Evolutionary conservation across 2,113 vertebrate species (phyloP), one percentile per base, ranked within the genome.

Genomic region (Leptodactylus fuscus): DNA sequence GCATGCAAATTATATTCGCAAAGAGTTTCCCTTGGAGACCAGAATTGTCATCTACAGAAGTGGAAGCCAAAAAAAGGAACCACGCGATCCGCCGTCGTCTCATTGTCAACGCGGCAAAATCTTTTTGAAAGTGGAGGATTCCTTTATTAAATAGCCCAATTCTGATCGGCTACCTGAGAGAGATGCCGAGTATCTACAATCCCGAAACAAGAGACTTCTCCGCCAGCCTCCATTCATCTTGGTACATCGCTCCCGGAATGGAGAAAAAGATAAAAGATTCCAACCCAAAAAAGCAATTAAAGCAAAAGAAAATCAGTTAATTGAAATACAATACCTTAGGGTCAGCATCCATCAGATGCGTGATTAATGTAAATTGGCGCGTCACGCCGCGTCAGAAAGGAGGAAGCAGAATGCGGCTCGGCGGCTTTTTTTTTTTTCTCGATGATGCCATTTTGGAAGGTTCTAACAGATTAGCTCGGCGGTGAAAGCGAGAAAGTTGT

Each of bases 321-420:
- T 70, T 85, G 74, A 78, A 79, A 79, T 85, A 78, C 78, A 79
- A 78, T 85, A 85, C 75, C 74, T 44, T 77, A 55, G 74, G 60
- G 29, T 85, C 83, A 79, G 83, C 75, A 79, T 22, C 73, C 75
- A 49, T 65, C 27, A 53, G 82, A 55, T 65, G 22, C 65, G 5
- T 69, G 74, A 85, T 79, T 79, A 78, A 85, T 85, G 74, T 41
- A 85, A 79, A 79, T 79, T 77, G 75, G 44, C 32, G 58, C 32
- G 73, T 55, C 29, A 46, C 18, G 7, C 12, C 12, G 24, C 73
- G 46, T 22, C 20, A n/a, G 51, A 36, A 5, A 55, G 48, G 55
- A 20, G 44, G 32, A 48, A 36, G 27, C 29, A 62, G 34, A 12
- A 24, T 2, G 18, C 18, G 5, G 41, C 80, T 81, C 60, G 13